Percentiles rank a stretch among this genome's conserved stretches.
Evolutionary conservation across 2,888 invertebrate genomes (phyloP).

Genomic region (Priocnemis perturbator): DNA sequence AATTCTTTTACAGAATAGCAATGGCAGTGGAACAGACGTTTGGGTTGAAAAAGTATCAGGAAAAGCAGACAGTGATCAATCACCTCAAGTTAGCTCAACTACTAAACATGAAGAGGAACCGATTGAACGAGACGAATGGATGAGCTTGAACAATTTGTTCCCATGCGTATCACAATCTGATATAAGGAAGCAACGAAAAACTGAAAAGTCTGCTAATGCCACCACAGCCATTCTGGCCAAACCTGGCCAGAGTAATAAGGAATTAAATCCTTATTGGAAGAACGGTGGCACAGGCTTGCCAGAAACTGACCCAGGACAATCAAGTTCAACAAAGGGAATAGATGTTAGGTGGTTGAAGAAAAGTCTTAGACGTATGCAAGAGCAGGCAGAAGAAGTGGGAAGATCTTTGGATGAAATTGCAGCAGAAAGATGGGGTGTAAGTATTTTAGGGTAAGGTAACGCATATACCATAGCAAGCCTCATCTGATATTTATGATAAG

Average conservation of each 20-base stretch:
- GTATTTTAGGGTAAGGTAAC: slow-evolving; percentile 55
- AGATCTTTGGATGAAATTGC: slow-evolving; percentile 78
- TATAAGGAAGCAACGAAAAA: slow-evolving; percentile 70
- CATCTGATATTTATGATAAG: background rate
- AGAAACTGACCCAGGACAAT: slow-evolving; percentile 69
- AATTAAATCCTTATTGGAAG: slow-evolving; percentile 96
- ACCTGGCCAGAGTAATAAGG: slow-evolving; percentile 84
- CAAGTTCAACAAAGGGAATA: slow-evolving; percentile 20
- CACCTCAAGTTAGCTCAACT: slow-evolving; percentile 18
- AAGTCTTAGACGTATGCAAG: slow-evolving; percentile 77
- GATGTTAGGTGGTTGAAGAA: slow-evolving; percentile 77
- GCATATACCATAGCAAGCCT: no score
- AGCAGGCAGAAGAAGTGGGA: slow-evolving; percentile 77
- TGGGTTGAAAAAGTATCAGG: slow-evolving; percentile 80
- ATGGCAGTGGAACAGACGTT: slow-evolving; percentile 74
- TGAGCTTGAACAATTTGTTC: slow-evolving; percentile 81
- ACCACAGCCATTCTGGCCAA: slow-evolving; percentile 80
- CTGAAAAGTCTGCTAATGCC: slow-evolving; percentile 75
- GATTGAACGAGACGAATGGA: slow-evolving; percentile 84
- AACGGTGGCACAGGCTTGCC: slow-evolving; percentile 92
- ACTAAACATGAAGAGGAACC: slow-evolving; percentile 47
- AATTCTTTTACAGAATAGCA: slow-evolving; percentile 53
- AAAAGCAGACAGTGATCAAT: background rate
- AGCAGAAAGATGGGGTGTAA: slow-evolving; percentile 79
- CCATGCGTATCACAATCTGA: slow-evolving; percentile 69